Conservation (phyloP, 2,797 vertebrate genomes). For the Thamnophis elegans region DNA sequence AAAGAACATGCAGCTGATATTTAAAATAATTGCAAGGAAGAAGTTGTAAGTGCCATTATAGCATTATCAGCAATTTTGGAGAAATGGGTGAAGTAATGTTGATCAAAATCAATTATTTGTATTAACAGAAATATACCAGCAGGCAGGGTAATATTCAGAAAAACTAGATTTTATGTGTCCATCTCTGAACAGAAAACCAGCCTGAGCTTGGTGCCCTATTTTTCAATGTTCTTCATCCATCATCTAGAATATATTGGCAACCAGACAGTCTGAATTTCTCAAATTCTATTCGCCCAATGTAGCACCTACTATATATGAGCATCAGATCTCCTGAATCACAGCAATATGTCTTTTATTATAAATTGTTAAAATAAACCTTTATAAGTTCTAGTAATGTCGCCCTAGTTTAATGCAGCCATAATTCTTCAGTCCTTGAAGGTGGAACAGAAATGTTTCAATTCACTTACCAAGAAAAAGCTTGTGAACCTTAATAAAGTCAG, state of each 20-base stretch:
- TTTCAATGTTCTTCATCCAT: background rate
- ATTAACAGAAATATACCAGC: slow-evolving; percentile 56
- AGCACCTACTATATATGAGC: background rate
- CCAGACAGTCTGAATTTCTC: background rate
- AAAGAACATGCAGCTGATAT: slow-evolving; percentile 71
- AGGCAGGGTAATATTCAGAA: slow-evolving; percentile 32
- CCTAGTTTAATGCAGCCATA: background rate
- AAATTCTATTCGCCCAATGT: background rate
- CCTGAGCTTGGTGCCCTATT: background rate
- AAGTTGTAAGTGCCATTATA: slow-evolving; percentile 67
- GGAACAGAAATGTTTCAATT: slow-evolving; percentile 28
- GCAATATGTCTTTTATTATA: background rate
- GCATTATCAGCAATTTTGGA: slow-evolving; percentile 61
- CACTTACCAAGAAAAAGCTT: slow-evolving; percentile 22
- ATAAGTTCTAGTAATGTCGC: background rate
- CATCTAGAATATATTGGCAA: background rate
- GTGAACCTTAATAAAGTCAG: slow-evolving; percentile 30
- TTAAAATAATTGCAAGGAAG: slow-evolving; percentile 67
- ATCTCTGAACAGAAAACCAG: background rate
- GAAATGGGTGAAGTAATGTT: slow-evolving; percentile 57
- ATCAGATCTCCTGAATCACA: background rate
- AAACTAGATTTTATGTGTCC: background rate
- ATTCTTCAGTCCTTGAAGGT: background rate
- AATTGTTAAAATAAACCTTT: background rate
- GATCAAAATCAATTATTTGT: slow-evolving; percentile 66